Base-by-base conservation (phyloP, 2,113 vertebrate species). In the Riparia riparia region DNA sequence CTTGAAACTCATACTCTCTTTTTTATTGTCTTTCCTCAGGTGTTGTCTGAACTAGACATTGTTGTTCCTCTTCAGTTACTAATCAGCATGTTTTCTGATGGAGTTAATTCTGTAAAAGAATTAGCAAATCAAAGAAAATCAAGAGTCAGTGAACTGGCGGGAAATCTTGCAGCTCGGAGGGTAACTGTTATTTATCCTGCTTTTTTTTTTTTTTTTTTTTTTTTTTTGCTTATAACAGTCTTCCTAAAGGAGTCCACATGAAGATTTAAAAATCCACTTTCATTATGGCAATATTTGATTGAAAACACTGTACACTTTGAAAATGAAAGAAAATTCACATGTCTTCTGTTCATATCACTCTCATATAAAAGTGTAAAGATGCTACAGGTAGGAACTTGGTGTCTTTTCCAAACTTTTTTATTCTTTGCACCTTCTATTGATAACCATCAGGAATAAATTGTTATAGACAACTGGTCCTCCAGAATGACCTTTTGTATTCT, bases 31-130 rank as follows among this genome's bases (percentile, higher is more conserved):
- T 97, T 85, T 86, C 76, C 42, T 44, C 90, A 99, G 99, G 99
- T 99, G 18, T 97, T 99, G 96, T 99, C 99, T 44, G 98, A 99
- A 96, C 98, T 99, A 94, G 99, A 99, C 97, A 99, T 99, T 65
- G 99, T 99, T 95, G 99, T 99, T 85, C 99, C 99, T 74, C 98
- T 99, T 89, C 99, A 99, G 91, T 98, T 99, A 56, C 97, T 99
- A 83, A 99, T 99, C 82, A 98, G 99, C 96, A 99, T 99, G 99
- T 99, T 99, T 98, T 99, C 99, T 80, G 99, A 99, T 97, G 99
- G 99, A 66, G 99, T 99, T 92, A 99, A 99, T 98, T 99, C 99
- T 82, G 97, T 99, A 57, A 99, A 99, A 97, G 99, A 99, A 89
- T 98, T 99, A 97, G 99, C 99, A 96, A 99, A 99, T 98, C 99